A percentile compares a stretch with the other conserved stretches of the same genome.
phyloP scores from a whole-genome alignment of 2,888 invertebrate genomes.

The Rotaria macrura region DNA sequence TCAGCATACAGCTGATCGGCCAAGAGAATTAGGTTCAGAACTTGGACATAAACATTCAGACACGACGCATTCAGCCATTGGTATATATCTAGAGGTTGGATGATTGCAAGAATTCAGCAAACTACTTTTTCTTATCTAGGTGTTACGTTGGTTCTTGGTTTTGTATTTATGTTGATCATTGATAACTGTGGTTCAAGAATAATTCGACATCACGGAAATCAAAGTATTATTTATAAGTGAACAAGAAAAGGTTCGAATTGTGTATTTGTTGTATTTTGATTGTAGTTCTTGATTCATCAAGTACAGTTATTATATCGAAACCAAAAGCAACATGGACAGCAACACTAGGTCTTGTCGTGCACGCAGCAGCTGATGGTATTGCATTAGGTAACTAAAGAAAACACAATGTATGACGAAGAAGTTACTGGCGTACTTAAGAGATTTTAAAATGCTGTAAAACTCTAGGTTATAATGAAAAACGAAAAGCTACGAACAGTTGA shows the following conservation, averaged over 20 bases:
- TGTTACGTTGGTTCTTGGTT: conserved; percentile 79
- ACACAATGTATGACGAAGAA: neutral
- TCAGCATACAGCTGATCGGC: neutral
- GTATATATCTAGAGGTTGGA: neutral
- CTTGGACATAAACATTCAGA: neutral
- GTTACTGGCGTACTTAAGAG: too few species aligned
- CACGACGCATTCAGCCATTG: conserved; percentile 4
- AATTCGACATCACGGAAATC: conserved; percentile 18
- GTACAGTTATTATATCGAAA: neutral
- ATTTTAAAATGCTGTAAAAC: too few species aligned
- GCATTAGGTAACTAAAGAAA: neutral
- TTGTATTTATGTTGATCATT: conserved; percentile 89
- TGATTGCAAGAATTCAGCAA: neutral
- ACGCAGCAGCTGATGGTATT: conserved; percentile 68
- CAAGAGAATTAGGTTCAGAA: neutral
- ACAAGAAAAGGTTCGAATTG: too few species aligned
- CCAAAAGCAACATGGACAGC: conserved; percentile 62
- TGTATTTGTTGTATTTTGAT: conserved; percentile 38
- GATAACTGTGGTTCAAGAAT: conserved; percentile 61
- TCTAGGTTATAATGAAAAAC: too few species aligned
- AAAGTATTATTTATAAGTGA: too few species aligned
- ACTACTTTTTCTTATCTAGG: conserved; percentile 52
- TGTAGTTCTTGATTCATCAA: conserved; percentile 18
- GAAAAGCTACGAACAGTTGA: too few species aligned
- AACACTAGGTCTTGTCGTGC: conserved; percentile 89